phyloP scores from a whole-genome alignment of 2,113 vertebrate species.

The Donacobius atricapilla region DNA sequence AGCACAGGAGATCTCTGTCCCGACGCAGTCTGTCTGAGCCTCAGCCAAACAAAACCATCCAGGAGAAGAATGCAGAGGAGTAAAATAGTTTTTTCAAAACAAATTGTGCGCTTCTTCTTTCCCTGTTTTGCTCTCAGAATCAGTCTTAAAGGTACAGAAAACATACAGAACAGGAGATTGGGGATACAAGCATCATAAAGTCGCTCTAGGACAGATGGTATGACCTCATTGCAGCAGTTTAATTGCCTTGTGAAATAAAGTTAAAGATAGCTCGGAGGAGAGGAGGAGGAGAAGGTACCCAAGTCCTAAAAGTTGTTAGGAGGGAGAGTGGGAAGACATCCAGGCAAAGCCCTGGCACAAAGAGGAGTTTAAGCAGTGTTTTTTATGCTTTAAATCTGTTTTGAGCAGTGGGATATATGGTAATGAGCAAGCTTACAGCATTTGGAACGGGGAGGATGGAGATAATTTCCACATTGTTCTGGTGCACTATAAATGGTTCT shows the following conservation, averaged over 20 bases:
- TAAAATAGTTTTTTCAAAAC: too few species aligned
- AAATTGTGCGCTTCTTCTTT: too few species aligned
- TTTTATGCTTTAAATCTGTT: background rate
- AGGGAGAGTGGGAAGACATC: background rate
- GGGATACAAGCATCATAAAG: too few species aligned
- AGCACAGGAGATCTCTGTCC: too few species aligned
- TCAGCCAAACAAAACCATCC: too few species aligned
- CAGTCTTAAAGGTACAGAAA: too few species aligned
- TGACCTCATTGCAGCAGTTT: background rate
- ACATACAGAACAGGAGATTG: too few species aligned
- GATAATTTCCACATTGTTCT: background rate
- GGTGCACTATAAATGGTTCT: slow-evolving; percentile 4
- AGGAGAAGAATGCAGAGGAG: too few species aligned
- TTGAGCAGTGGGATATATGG: background rate
- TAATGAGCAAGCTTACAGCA: background rate
- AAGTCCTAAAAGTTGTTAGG: background rate
- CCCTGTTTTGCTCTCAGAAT: too few species aligned
- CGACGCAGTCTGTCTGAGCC: too few species aligned
- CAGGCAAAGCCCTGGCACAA: background rate
- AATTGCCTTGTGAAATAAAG: background rate
- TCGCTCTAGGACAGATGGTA: too few species aligned
- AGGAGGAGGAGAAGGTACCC: background rate
- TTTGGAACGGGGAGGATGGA: background rate
- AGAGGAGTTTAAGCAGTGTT: background rate
- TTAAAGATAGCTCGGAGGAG: background rate